Evolutionary conservation across 1,140 invertebrate genomes (phyloP).

Genomic region (Megalopta genalis): DNA sequence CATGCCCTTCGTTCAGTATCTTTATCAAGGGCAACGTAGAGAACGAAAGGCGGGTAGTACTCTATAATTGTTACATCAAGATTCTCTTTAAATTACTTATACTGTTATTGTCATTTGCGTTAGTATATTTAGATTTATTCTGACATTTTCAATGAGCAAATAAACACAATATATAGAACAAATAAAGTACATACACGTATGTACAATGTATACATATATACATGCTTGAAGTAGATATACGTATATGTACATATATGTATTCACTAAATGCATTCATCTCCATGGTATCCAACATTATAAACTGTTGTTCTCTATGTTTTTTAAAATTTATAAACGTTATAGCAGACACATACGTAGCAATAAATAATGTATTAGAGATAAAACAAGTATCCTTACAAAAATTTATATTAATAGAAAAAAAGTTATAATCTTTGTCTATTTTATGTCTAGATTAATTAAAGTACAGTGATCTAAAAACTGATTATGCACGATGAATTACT

Average conservation of each 20-base stretch:
- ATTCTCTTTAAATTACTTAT: background rate
- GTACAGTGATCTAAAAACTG: background rate
- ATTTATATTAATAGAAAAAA: background rate
- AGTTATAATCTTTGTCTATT: background rate
- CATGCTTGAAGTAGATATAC: no score
- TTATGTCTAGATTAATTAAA: background rate
- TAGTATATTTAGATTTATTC: background rate
- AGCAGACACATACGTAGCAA: no score
- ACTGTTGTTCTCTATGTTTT: background rate
- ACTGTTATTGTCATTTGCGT: background rate
- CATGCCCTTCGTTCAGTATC: no score
- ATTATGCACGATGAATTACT: background rate
- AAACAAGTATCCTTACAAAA: background rate
- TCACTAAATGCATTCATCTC: background rate
- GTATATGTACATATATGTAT: no score
- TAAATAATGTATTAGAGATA: background rate
- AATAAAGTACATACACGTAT: background rate
- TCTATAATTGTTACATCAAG: no score
- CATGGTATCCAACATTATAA: conserved; percentile 17
- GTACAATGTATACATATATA: no score
- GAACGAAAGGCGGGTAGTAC: no score
- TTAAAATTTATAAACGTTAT: no score
- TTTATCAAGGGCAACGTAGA: no score
- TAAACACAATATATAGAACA: conserved; percentile 1
- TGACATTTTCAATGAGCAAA: background rate